Conservation (phyloP, 1,140 invertebrate genomes). For the Cyphomyrmex costatus region DNA sequence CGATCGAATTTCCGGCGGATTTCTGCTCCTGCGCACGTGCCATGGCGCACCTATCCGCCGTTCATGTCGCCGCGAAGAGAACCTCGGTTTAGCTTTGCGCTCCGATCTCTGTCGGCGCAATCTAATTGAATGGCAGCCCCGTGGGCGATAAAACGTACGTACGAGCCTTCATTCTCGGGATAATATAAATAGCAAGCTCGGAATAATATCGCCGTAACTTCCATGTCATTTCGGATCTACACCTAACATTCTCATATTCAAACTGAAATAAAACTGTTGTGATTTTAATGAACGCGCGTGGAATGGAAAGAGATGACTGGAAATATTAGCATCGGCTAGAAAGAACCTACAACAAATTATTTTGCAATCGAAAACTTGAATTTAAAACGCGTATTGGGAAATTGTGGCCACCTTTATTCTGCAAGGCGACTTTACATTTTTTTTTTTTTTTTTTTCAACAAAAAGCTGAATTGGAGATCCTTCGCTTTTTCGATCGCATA, state of each 20-base stretch:
- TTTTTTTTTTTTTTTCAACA: no score
- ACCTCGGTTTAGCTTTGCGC: slow-evolving; percentile 56
- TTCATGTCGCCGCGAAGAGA: slow-evolving; percentile 64
- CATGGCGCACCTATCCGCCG: slow-evolving; percentile 74
- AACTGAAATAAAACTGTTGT: background rate
- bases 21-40: slow-evolving; percentile 73
- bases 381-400: background rate
- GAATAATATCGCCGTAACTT: slow-evolving; percentile 20
- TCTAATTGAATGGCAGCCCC: slow-evolving; percentile 37
- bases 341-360: background rate
- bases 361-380: background rate
- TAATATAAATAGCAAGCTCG: slow-evolving; percentile 34
- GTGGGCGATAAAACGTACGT: slow-evolving; percentile 35
- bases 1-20: slow-evolving; percentile 78
- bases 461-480: no score
- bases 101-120: slow-evolving; percentile 41
- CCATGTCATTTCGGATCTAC: background rate
- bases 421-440: background rate
- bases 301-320: background rate
- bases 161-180: slow-evolving; percentile 31
- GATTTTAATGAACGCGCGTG: background rate
- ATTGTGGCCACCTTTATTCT: background rate
- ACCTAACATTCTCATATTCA: background rate
- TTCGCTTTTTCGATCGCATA: background rate
- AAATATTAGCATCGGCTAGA: background rate